These are phyloP conservation scores for Archips xylosteana DNA, from an alignment of 2,888 invertebrate genomes.

Conservation along the genomic window DNA sequence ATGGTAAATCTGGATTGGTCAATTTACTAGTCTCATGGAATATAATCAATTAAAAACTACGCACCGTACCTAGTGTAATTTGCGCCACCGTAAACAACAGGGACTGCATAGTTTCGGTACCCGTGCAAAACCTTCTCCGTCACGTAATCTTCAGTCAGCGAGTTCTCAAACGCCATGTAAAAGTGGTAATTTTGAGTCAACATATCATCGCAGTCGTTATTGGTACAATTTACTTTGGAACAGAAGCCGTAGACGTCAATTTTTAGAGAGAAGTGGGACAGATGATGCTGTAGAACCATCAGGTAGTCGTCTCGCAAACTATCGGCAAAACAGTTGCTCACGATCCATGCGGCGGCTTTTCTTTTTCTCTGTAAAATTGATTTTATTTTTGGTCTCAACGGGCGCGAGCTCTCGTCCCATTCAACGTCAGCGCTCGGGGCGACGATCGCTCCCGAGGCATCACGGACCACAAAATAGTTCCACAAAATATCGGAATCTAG, in stretches of 20 bases:
- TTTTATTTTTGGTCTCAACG: constrained; percentile 50
- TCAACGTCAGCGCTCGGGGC: constrained; percentile 56
- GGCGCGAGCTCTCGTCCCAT: constrained; percentile 50
- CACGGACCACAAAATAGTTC: constrained; percentile 61
- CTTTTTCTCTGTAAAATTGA: constrained; percentile 55
- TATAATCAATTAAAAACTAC: background rate
- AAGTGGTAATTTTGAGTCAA: constrained; percentile 64
- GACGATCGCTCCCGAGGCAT: constrained; percentile 53
- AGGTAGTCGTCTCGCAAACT: constrained; percentile 59
- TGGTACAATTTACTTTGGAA: constrained; percentile 51
- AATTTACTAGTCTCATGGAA: no score
- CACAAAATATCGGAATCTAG: constrained; percentile 67
- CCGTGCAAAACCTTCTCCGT: constrained; percentile 69
- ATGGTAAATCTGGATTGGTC: background rate
- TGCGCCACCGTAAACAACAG: constrained; percentile 88
- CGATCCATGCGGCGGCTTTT: constrained; percentile 66
- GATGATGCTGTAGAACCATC: constrained; percentile 58
- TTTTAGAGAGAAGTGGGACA: constrained; percentile 59
- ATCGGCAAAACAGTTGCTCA: constrained; percentile 57
- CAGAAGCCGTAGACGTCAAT: constrained; percentile 64
- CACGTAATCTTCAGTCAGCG: constrained; percentile 65
- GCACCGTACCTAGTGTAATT: constrained; percentile 80
- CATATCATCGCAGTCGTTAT: constrained; percentile 54
- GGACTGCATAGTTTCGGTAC: constrained; percentile 86
- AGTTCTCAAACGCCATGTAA: constrained; percentile 71